Evolutionary conservation across 2,797 vertebrate species (phyloP), one percentile per base, ranked within the genome.

Genomic region (Clarias pachynema): DNA sequence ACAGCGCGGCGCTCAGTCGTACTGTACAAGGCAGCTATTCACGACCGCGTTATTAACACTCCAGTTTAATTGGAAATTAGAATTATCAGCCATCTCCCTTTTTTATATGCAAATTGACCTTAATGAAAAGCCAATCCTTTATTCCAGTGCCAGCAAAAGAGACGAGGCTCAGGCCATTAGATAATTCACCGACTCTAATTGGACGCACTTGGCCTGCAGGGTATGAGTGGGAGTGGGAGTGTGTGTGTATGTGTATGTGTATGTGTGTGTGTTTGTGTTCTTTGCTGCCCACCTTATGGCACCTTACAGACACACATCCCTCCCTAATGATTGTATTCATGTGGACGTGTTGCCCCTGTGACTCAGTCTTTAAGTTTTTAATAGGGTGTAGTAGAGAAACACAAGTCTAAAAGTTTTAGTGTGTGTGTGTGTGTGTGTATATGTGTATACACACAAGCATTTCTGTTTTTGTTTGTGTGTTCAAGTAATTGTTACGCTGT

Each of bases 71-170:
- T 88, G 82, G 85, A 89, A 88, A 89, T 88, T 87, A 89, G 85
- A 88, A 90, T 86, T 81, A 88, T 89, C 88, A 86, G 82, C 87
- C 87, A 88, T 89, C 86, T 83, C 88, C 82, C 85, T 85, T 87
- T 86, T 89, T 89, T 79, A 89, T 86, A 90, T 89, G 90, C 90
- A 89, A 91, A 91, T 87, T 87, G 82, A 85, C 85, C 86, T 84
- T 85, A 88, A 89, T 90, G 88, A 88, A 90, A 88, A 89, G 85
- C 60, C 74, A 66, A 88, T 89, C 85, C 83, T 89, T 90, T 87
- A 88, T 86, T 87, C 75, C 88, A 74, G 81, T 29, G 70, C 81
- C 59, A 82, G 82, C 22, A 63, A 82, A 84, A 68, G 74, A 65
- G 83, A 40, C 62, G 59, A 81, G 59, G 78, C 83, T 85, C 59